Evolutionary conservation across 2,797 vertebrate species (phyloP), one percentile per base, ranked within the genome.

Genomic region (Ibycter americanus): DNA sequence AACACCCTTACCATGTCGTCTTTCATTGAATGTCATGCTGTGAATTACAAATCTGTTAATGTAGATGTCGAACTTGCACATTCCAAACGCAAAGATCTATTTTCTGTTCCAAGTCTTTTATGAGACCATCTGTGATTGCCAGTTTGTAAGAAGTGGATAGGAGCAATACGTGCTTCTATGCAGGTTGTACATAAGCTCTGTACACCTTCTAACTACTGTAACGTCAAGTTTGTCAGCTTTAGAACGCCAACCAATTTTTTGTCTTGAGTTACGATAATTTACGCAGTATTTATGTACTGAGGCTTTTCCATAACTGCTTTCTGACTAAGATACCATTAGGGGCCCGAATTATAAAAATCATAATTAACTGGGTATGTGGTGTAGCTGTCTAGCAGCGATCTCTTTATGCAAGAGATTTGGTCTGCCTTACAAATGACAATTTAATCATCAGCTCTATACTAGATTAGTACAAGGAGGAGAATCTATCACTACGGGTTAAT

Each of bases 221-320:
- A 81, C 25, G 8, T 79, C 90, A 72, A 97, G 70, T 90, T 95
- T 93, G 61, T 94, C 95, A 91, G 77, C 82, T 96, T 93, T 58
- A 83, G 85, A 90, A 56, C 8, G 21, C 72, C 80, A 56, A 83
- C 61, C 79, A 67, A 71, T 87, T 92, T 95, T 79, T 68, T 85
- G 91, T 82, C 80, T 78, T 91, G 95, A 93, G 27, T 85, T 96
- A 97, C 97, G 94, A 89, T 94, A 94, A 98, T 97, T 79, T 95
- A 97, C 97, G 96, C 92, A 93, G 71, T 86, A 87, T 97, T 97
- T 96, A 87, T 95, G 83, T 96, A 80, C 80, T 83, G 36, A 94
- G 96, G 44, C 82, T 95, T 96, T 83, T 91, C 56, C 81, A 34
- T 94, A 83, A 92, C 92, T 92, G 88, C 80, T 94, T 87, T 92